These are phyloP conservation scores for Phymastichus coffea DNA, from an alignment of 1,140 invertebrate species.

Conservation along the genomic window DNA sequence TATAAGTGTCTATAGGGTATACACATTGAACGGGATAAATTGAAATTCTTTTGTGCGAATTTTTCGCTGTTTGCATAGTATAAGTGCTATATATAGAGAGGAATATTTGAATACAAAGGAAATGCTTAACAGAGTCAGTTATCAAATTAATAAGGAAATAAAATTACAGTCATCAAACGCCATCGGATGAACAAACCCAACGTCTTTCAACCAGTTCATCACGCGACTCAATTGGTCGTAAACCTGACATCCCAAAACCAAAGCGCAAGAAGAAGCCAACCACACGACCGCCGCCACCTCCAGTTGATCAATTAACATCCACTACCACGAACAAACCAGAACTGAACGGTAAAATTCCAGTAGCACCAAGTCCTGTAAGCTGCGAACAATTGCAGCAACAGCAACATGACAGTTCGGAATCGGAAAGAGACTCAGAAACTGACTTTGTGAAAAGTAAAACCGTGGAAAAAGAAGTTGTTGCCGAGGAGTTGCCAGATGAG, in stretches of 20 bases:
- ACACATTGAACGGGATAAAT: no score
- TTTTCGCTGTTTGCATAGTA: no score
- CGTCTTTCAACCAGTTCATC: slow-evolving; percentile 36
- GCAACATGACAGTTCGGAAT: slow-evolving; percentile 82
- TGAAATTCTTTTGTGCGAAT: no score
- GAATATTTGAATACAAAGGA: no score
- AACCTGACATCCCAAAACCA: slow-evolving; percentile 42
- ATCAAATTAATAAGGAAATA: no score
- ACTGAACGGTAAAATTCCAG: slow-evolving; percentile 1
- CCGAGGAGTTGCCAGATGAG: slow-evolving; percentile 58
- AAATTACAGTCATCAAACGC: neutral
- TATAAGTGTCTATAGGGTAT: no score
- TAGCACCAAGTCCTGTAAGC: neutral
- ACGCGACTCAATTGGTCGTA: slow-evolving; percentile 40
- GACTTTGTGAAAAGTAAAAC: slow-evolving; percentile 56
- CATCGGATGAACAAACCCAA: neutral
- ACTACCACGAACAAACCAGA: neutral
- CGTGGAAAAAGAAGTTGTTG: slow-evolving; percentile 35
- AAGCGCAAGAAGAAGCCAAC: slow-evolving; percentile 36
- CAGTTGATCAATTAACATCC: neutral
- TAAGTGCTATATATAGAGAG: no score
- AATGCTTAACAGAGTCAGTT: no score
- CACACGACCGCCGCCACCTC: neutral
- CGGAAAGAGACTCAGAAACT: slow-evolving; percentile 71
- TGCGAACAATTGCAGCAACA: slow-evolving; percentile 59